Evolutionary conservation across 2,888 invertebrate species (phyloP).

Genomic region (Linyphia triangularis): DNA sequence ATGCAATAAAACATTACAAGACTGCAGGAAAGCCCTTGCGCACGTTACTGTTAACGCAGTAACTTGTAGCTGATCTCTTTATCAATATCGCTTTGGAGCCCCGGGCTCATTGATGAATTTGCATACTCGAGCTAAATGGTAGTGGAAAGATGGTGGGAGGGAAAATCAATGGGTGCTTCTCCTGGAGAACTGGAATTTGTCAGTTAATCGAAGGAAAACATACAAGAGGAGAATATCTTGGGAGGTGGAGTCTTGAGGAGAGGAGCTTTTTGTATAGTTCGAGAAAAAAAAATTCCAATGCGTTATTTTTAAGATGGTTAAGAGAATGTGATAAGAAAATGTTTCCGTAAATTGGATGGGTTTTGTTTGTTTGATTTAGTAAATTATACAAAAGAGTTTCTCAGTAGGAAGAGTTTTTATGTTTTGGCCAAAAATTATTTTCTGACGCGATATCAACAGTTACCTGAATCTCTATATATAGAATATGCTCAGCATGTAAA

Average conservation of each 20-base stretch:
- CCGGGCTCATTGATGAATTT: constrained; percentile 52
- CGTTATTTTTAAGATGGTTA: too few species aligned
- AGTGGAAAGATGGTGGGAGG: background rate
- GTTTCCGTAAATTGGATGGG: background rate
- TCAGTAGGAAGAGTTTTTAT: too few species aligned
- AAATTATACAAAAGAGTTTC: too few species aligned
- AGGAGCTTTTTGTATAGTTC: background rate
- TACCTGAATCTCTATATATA: too few species aligned
- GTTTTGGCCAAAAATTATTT: too few species aligned
- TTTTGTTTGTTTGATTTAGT: too few species aligned
- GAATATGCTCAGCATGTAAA: too few species aligned
- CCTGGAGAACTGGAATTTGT: constrained; percentile 25
- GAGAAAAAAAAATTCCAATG: background rate
- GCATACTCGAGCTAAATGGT: constrained; percentile 58
- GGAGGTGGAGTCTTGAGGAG: background rate
- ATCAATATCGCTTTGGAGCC: constrained; percentile 56
- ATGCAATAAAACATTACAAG: constrained; percentile 64
- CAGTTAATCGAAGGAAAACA: constrained; percentile 46
- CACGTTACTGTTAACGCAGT: background rate
- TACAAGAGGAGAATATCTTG: background rate
- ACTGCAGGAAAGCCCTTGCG: background rate
- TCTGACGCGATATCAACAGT: too few species aligned
- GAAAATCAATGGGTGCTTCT: constrained; percentile 54
- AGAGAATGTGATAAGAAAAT: too few species aligned
- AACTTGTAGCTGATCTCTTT: constrained; percentile 65